A percentile compares a stretch with the other conserved stretches of the same genome.
Conservation (phyloP, 1,140 invertebrate genomes). For the Heliothis subflexa region DNA sequence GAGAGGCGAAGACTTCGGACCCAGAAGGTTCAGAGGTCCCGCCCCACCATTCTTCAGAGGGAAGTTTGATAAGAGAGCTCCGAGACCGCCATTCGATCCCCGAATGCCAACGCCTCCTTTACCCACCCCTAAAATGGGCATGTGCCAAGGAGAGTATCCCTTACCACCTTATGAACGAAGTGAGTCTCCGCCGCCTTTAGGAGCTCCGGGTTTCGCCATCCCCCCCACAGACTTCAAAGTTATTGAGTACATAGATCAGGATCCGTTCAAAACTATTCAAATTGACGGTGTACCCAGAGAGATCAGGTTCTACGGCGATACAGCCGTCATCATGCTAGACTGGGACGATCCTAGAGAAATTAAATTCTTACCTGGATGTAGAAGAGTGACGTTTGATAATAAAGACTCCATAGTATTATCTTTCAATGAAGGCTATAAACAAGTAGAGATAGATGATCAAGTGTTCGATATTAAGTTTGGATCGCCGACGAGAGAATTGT, state of each 20-base stretch:
- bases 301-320: conserved; percentile 94
- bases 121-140: conserved; percentile 73
- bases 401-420: conserved; percentile 89
- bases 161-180: conserved; percentile 72
- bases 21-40: conserved; percentile 72
- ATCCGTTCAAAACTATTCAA: conserved; percentile 92
- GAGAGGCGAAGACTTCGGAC: conserved; percentile 67
- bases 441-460: conserved; percentile 90
- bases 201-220: conserved; percentile 74
- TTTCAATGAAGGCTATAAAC: conserved; percentile 91
- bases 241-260: conserved; percentile 88
- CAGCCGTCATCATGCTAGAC: conserved; percentile 93
- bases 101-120: conserved; percentile 64
- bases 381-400: conserved; percentile 90
- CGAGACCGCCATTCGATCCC: conserved; percentile 65
- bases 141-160: conserved; percentile 74
- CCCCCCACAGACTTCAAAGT: conserved; percentile 87
- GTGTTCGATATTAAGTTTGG: conserved; percentile 94
- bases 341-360: conserved; percentile 95
- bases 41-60: conserved; percentile 71
- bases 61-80: conserved; percentile 72
- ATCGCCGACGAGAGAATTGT: conserved; percentile 96
- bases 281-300: conserved; percentile 94
- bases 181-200: conserved; percentile 74
- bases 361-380: conserved; percentile 91